A percentile compares a stretch with the other conserved stretches of the same genome.
These are phyloP conservation scores for Mesorhabditis sp. DNA, from an alignment of 2,888 invertebrate species.

Conservation along the genomic window DNA sequence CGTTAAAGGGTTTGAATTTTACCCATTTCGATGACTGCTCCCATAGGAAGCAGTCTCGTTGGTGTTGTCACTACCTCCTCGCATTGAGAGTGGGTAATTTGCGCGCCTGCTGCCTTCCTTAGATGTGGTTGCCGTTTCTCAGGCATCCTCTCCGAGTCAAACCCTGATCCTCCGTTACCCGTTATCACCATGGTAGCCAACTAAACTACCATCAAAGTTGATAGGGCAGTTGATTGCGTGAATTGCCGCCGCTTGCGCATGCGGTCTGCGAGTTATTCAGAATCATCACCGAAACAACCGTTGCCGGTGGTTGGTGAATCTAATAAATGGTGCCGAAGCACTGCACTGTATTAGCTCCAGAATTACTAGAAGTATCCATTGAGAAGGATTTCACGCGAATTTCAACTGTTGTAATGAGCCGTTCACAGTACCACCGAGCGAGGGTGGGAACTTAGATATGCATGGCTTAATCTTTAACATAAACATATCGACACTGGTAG, in stretches of 20 bases:
- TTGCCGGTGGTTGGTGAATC: constrained; percentile 59
- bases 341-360: too few species aligned
- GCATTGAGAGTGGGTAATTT: too few species aligned
- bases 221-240: constrained; percentile 60
- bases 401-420: too few species aligned
- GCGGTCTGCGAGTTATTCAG: constrained; percentile 63
- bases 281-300: constrained; percentile 65
- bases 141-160: constrained; percentile 73
- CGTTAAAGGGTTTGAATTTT: constrained; percentile 69
- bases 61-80: too few species aligned
- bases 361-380: too few species aligned
- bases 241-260: constrained; percentile 58
- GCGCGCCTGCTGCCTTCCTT: too few species aligned
- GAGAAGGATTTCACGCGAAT: too few species aligned
- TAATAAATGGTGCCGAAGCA: constrained; percentile 72
- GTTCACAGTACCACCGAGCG: too few species aligned
- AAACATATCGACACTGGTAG: too few species aligned
- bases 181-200: constrained; percentile 70
- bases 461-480: too few species aligned
- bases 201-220: constrained; percentile 69
- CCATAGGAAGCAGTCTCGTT: too few species aligned
- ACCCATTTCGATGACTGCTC: constrained; percentile 72
- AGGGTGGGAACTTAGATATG: too few species aligned
- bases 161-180: constrained; percentile 75
- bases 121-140: constrained; percentile 72